Base-by-base conservation (phyloP, 1,140 invertebrate species). In the Apis laboriosa region DNA sequence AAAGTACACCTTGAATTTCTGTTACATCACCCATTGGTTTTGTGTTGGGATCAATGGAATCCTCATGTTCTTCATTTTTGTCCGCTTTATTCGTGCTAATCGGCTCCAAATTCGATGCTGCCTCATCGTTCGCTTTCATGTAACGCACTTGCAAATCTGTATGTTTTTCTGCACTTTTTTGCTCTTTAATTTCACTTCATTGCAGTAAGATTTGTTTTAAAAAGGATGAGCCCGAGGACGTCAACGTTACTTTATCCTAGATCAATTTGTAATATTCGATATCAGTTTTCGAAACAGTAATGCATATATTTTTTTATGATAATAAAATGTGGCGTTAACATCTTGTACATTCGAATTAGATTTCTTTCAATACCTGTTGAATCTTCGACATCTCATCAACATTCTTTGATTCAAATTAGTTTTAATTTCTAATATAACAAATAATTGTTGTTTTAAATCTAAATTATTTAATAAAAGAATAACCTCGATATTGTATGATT, bases 101-200 rank as follows among this genome's bases (percentile, higher is more conserved):
- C 51, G 61, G 70, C 61, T 80, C 73, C 78, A 81, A 24, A 74
- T 79, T 83, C 66, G 84, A 72, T 66, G 75, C 53, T 17, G 64
- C 63, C 34, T 63, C 89, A 90, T 90, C 80, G 55, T 88, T 87
- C 34, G 81, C 87, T 84, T 89, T 90, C 89, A 90, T 90, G 87
- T 88, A 88, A 72, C 72, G 77, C 61, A 55, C 17, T 71, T 88
- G 43, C 74, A 28, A 76, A 64, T 58, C n/a, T 51, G 63, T 73
- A 64, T 60, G 15, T n/a, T 83, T 63, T 53, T 63, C 77, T 73
- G 56, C 81, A 73, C 83, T 64, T 56, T 19, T 55, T 60, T 60
- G 60, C 34, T 70, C 66, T 83, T 85, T 49, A 88, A 60, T 66
- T 83, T 82, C 61, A 71, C 85, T 85, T 90, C 89, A 90, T 90